These are phyloP conservation scores for Cephus runcator DNA, from an alignment of 2,888 invertebrate genomes.

Conservation along the genomic window DNA sequence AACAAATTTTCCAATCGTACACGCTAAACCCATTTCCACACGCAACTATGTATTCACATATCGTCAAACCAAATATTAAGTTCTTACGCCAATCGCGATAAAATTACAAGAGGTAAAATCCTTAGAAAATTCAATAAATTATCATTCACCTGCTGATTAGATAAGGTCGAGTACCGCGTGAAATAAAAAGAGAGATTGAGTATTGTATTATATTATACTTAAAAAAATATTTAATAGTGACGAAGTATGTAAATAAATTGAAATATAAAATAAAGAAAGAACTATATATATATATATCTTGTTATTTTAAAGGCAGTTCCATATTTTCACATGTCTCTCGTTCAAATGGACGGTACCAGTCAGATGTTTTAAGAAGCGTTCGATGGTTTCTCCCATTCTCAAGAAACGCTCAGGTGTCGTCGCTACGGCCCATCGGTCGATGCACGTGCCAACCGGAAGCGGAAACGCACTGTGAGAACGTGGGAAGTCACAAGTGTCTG, in stretches of 20 bases:
- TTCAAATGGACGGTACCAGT: slow-evolving; percentile 24
- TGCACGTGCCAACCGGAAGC: slow-evolving; percentile 57
- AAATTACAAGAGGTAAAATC: neutral
- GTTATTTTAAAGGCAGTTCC: neutral
- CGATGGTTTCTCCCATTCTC: slow-evolving; percentile 13
- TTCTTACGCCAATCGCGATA: neutral
- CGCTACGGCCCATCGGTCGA: slow-evolving; percentile 30
- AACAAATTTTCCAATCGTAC: neutral
- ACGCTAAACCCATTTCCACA: neutral
- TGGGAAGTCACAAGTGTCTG: slow-evolving; percentile 45
- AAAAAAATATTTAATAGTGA: neutral
- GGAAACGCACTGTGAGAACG: slow-evolving; percentile 56
- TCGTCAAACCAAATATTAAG: neutral
- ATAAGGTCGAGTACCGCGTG: neutral
- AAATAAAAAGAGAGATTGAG: neutral
- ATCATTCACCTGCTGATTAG: neutral
- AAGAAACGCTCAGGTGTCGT: slow-evolving; percentile 32
- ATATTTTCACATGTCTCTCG: slow-evolving; percentile 17
- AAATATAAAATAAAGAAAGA: neutral
- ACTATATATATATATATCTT: neutral
- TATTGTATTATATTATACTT: neutral
- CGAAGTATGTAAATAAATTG: neutral
- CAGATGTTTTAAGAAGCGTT: slow-evolving; percentile 30
- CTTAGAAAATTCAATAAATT: neutral
- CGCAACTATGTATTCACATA: neutral